Percentiles rank a stretch among this genome's conserved stretches.
Evolutionary conservation across 2,888 invertebrate genomes (phyloP).

Genomic region (Pyralis farinalis): DNA sequence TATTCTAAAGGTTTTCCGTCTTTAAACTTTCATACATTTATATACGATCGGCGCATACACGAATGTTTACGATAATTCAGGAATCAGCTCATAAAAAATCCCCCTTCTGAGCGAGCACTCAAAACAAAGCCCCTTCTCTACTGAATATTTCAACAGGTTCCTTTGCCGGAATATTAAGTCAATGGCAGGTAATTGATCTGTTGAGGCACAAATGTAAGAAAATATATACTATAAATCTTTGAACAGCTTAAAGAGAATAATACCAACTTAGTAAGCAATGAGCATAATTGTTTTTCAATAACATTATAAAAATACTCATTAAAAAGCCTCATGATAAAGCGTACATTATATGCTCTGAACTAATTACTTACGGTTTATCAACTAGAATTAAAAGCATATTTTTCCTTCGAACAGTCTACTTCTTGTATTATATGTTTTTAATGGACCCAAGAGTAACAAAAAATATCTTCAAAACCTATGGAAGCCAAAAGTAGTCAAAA

Average conservation of each 20-base stretch:
- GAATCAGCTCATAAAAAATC: constrained; percentile 67
- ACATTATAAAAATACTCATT: too few relatives aligned
- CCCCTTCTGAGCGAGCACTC: constrained; percentile 58
- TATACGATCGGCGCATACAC: constrained; percentile 38
- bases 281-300: too few relatives aligned
- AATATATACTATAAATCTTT: constrained; percentile 53
- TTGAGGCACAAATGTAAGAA: constrained; percentile 47
- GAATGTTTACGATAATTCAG: constrained; percentile 69
- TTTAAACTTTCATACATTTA: constrained; percentile 1
- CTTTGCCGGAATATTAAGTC: constrained; percentile 77
- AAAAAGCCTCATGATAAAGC: too few relatives aligned
- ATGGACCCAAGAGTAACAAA: too few relatives aligned
- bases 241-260: constrained; percentile 29
- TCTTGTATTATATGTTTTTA: too few relatives aligned
- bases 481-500: too few relatives aligned
- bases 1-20: too few relatives aligned
- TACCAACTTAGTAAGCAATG: constrained; percentile 2
- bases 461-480: too few relatives aligned
- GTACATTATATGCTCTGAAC: too few relatives aligned
- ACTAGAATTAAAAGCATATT: too few relatives aligned
- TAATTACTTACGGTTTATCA: too few relatives aligned
- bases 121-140: constrained; percentile 68
- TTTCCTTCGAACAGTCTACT: too few relatives aligned
- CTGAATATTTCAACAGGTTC: constrained; percentile 76
- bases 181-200: constrained; percentile 78